Conservation (phyloP, 2,888 invertebrate species). For the Troilus luridus region DNA sequence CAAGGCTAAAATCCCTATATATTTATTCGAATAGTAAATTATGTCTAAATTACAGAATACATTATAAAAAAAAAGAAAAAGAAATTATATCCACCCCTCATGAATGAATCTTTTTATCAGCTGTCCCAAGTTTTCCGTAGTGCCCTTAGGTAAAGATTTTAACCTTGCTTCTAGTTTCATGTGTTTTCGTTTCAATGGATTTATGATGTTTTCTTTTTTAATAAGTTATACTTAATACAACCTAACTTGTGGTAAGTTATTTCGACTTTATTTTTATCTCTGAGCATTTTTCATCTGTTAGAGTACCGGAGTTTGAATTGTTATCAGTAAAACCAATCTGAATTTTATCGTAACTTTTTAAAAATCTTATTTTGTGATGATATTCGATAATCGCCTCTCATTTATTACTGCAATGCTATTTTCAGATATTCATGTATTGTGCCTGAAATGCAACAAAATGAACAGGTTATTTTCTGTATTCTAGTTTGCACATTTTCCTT, state of each 20-base stretch:
- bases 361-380: background rate
- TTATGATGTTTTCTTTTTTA: conserved; percentile 32
- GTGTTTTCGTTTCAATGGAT: conserved; percentile 28
- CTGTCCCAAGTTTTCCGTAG: background rate
- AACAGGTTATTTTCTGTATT: conserved; percentile 60
- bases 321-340: background rate
- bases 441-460: conserved; percentile 63
- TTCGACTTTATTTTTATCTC: background rate
- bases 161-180: conserved; percentile 28
- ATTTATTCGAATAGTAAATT: background rate
- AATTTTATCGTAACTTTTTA: background rate
- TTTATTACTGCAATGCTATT: conserved; percentile 42
- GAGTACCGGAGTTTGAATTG: background rate
- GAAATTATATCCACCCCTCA: background rate
- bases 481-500: conserved; percentile 29
- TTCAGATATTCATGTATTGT: conserved; percentile 58
- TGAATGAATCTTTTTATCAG: conserved; percentile 2
- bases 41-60: background rate
- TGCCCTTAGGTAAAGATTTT: conserved; percentile 15
- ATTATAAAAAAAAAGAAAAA: background rate
- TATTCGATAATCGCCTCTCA: background rate
- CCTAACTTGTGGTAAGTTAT: background rate
- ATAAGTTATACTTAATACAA: conserved; percentile 16
- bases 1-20: background rate
- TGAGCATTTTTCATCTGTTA: background rate